Evolutionary conservation across 2,888 invertebrate species (phyloP), one percentile per base, ranked within the genome.

Genomic region (Leptura quadrifasciata): DNA sequence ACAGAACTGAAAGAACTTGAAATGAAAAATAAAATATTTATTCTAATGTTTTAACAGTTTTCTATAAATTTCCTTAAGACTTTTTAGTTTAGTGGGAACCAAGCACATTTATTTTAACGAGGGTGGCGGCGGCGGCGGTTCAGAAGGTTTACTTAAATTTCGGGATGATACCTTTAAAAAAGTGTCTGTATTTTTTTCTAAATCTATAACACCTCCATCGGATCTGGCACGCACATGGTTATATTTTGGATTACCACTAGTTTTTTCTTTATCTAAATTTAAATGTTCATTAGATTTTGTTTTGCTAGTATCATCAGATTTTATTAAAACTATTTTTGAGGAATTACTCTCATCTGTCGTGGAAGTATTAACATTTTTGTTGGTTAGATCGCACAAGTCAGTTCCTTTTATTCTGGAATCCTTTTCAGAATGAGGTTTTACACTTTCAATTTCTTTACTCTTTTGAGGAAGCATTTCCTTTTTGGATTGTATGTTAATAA

Each of bases 71-170:
- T 47, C n/a, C 47, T 39, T 39, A 6, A n/a, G 6, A 3, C 5
- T 2, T 12, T 39, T 15, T 6, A 47, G n/a, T 47, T 47, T 47
- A 47, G 5, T n/a, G 12, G 47, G 5, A 47, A n/a, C n/a, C 3
- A 2, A 3, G 5, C 4, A n/a, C n/a, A n/a, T 47, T 47, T 47
- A 47, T 47, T 47, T 47, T n/a, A 47, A n/a, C 17, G 47, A 47
- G 0, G 89, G 89, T n/a, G 89, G 89, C 20, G 89, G 89, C 21
- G 90, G 90, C 9, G 90, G 90, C 18, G 90, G 90, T 73, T 89
- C 87, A 17, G 89, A 88, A 4, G 89, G 89, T 81, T 89, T 89
- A 79, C 84, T 88, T 75, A 89, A 82, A 78, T 85, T 86, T 70
- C 88, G 81, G 18, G 88, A 87, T 70, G 87, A 86, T 35, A 21